These are phyloP conservation scores for Drosophila meridionalis DNA, from an alignment of 2,888 invertebrate species.

Conservation along the genomic window DNA sequence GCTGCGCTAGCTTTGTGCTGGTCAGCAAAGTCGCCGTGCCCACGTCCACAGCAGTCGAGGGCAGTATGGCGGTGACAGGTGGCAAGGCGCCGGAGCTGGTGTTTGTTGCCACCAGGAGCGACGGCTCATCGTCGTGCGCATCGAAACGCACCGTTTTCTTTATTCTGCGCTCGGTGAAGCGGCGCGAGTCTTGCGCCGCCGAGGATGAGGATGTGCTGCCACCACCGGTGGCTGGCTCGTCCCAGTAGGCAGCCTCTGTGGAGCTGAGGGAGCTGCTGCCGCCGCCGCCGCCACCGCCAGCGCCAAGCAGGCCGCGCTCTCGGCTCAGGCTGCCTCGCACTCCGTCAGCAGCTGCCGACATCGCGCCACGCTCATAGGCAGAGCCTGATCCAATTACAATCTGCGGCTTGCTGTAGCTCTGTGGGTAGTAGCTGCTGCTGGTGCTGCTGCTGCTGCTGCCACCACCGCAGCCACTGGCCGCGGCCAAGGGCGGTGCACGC, in stretches of 20 bases:
- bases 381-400: slow-evolving; percentile 82
- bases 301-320: slow-evolving; percentile 71
- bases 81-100: slow-evolving; percentile 51
- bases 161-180: slow-evolving; percentile 93
- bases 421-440: slow-evolving; percentile 82
- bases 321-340: slow-evolving; percentile 61
- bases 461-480: slow-evolving; percentile 66
- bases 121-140: slow-evolving; percentile 87
- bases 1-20: slow-evolving; percentile 78
- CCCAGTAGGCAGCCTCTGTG: slow-evolving; percentile 79
- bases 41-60: slow-evolving; percentile 83
- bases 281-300: slow-evolving; percentile 49
- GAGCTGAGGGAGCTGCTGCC: slow-evolving; percentile 74
- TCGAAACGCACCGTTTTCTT: slow-evolving; percentile 97
- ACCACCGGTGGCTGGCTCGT: slow-evolving; percentile 60
- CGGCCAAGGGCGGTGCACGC: slow-evolving; percentile 73
- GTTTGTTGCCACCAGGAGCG: slow-evolving; percentile 34
- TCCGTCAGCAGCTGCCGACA: slow-evolving; percentile 59
- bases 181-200: slow-evolving; percentile 88
- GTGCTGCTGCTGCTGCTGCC: slow-evolving; percentile 77
- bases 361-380: slow-evolving; percentile 74
- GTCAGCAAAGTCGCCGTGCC: slow-evolving; percentile 80
- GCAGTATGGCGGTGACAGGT: slow-evolving; percentile 81
- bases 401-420: slow-evolving; percentile 82
- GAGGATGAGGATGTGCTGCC: slow-evolving; percentile 77